Percentiles rank a stretch among this genome's conserved stretches.
Evolutionary conservation across 2,113 vertebrate genomes (phyloP).

Genomic region (human): GRCh38 chr20:40713001-40713500

Average conservation of each 20-base stretch:
- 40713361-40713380: constrained; percentile 75
- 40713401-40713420: background rate
- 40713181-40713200: constrained; percentile 85
- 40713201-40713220: constrained; percentile 78
- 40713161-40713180: constrained; percentile 87
- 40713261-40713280: constrained; percentile 85
- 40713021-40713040: constrained; percentile 79
- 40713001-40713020: constrained; percentile 65
- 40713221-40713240: constrained; percentile 80
- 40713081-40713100: constrained; percentile 86
- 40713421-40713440: background rate
- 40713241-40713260: constrained; percentile 79
- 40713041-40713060: constrained; percentile 83
- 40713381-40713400: constrained; percentile 43
- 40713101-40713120: constrained; percentile 89
- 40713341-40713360: constrained; percentile 83
- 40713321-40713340: constrained; percentile 89
- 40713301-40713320: constrained; percentile 89
- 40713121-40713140: constrained; percentile 91
- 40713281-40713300: constrained; percentile 89
- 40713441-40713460: constrained; percentile 39
- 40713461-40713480: constrained; percentile 64
- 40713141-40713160: constrained; percentile 90
- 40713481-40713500: constrained; percentile 84
- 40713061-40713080: constrained; percentile 86